Base-by-base conservation (phyloP, 2,888 invertebrate species). In the Adineta ricciae region DNA sequence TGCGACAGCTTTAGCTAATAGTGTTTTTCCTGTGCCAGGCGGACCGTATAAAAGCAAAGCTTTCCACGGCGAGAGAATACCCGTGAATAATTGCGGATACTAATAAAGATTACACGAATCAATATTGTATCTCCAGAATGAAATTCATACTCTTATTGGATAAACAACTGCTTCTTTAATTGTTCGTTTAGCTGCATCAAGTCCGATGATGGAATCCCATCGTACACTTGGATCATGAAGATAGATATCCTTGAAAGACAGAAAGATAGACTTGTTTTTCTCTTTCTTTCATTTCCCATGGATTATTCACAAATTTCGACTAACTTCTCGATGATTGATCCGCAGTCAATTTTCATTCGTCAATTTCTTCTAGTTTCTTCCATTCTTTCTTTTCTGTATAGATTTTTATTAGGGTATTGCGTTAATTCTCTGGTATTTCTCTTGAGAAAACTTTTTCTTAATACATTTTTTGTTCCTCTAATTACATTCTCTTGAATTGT, bases 81-180 rank as follows among this genome's bases (percentile, higher is more conserved):
- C 92, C 88, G 91, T 89, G 87, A 92, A 92, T 78, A 91, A 88
- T 87, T 91, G 90, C 38, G 91, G 91, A 88, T 91, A 91, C 90
- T 91, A 88, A 84, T 73, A 0, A 83, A 83, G 52, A 49, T 64
- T n/a, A 36, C 16, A 21, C 1, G 38, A 7, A 64, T 11, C 21
- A 21, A 19, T 41, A 36, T 49, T 1, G 9, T 54, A 24, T 38
- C 24, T 27, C n/a, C 8, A 2, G 46, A 27, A 82, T 7, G 24
- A 36, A 9, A 21, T 24, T 38, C 86, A 86, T 87, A 91, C 91
- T 88, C 90, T 91, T 49, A 91, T 91, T 11, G 93, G 93, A 88
- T 95, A 95, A 7, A 96, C 92, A 0, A 95, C 94, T 0, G 96
- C 94, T 91, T 97, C 96, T 91, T 95, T 94, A 27, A 96, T 91